These are phyloP conservation scores for Hoplostethus atlanticus DNA, from an alignment of 2,797 vertebrate genomes.

Conservation along the genomic window DNA sequence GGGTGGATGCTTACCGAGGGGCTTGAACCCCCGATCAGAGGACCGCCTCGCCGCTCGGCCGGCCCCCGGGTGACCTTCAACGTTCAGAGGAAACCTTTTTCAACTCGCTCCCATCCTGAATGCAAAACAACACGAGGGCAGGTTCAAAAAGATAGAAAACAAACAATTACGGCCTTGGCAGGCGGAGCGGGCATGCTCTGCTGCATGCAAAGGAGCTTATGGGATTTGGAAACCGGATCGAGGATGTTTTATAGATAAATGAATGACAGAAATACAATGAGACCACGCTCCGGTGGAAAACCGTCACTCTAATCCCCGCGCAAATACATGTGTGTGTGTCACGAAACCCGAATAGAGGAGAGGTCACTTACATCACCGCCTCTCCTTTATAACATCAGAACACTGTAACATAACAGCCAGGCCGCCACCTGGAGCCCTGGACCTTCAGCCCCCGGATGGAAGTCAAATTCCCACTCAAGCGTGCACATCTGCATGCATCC, in stretches of 20 bases:
- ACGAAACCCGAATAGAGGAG: neutral
- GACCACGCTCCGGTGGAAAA: conserved; percentile 26
- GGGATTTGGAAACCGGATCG: conserved; percentile 43
- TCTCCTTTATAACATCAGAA: conserved; percentile 3
- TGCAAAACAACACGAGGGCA: neutral
- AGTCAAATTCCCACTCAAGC: neutral
- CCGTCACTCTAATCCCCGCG: conserved; percentile 44
- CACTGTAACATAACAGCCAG: neutral
- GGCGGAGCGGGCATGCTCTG: conserved; percentile 19
- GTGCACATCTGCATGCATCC: neutral
- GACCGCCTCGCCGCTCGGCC: neutral
- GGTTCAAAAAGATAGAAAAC: conserved; percentile 19
- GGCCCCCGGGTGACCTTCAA: neutral
- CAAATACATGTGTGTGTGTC: neutral
- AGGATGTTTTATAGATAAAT: conserved; percentile 48
- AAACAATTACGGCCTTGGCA: conserved; percentile 29
- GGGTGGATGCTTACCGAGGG: no score
- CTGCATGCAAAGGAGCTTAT: conserved; percentile 57
- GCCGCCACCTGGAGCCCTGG: conserved; percentile 2
- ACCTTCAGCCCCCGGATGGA: neutral
- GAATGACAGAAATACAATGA: conserved; percentile 50
- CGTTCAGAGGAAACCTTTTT: neutral
- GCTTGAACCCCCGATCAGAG: neutral
- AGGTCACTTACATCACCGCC: conserved; percentile 5
- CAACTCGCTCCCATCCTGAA: neutral